Evolutionary conservation across 2,113 vertebrate genomes (phyloP).

Genomic region (Oplegnathus fasciatus): DNA sequence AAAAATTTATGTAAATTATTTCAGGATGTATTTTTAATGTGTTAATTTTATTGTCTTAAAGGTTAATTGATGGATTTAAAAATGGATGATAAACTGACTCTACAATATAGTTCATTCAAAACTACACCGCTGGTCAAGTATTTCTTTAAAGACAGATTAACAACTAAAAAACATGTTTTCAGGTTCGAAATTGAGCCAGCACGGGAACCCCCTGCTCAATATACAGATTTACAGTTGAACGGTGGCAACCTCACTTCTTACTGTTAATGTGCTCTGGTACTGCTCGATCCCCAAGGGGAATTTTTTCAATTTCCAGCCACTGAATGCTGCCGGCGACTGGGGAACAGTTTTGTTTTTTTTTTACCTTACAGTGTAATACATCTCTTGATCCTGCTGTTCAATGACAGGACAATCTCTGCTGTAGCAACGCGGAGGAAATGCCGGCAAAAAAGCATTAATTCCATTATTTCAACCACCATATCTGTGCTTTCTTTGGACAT

Average conservation of each 20-base stretch:
- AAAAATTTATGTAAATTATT: too few species aligned
- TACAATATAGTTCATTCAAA: background rate
- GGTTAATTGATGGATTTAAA: background rate
- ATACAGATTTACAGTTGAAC: background rate
- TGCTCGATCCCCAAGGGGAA: fast-evolving
- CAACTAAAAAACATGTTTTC: background rate
- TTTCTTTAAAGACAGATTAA: background rate
- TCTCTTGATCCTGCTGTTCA: background rate
- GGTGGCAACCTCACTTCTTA: background rate
- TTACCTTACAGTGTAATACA: background rate
- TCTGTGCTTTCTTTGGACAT: background rate
- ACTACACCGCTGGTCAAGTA: background rate
- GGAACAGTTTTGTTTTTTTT: background rate
- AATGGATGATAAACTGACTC: background rate
- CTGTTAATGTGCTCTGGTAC: background rate
- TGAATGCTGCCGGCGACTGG: background rate
- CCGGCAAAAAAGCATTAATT: background rate
- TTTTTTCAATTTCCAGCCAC: background rate
- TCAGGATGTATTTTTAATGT: background rate
- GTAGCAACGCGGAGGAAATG: background rate
- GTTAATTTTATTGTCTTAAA: background rate
- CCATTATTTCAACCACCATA: background rate
- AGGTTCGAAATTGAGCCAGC: background rate
- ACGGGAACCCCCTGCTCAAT: background rate
- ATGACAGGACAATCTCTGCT: background rate